phyloP scores from a whole-genome alignment of 30 jellyfish, hydroid and myxozoan species.

The Aurelia aurita region DNA sequence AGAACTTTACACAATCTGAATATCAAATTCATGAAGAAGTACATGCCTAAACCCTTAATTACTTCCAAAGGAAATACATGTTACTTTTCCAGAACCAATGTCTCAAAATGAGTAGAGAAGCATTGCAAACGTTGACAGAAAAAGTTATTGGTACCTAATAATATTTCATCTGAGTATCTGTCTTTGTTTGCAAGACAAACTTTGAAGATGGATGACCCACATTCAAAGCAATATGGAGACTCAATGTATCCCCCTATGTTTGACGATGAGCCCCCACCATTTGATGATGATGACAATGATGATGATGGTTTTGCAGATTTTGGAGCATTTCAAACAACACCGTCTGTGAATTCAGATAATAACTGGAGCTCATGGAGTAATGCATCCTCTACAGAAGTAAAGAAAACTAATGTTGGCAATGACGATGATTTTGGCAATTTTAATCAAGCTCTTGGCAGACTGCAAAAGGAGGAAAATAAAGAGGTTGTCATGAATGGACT shows the following conservation, averaged over 20 bases:
- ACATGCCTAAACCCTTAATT: too few species aligned
- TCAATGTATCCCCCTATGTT: slow-evolving; percentile 78
- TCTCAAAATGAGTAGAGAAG: too few species aligned
- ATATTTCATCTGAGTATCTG: too few species aligned
- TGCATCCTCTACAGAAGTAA: neutral
- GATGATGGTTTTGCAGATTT: slow-evolving; percentile 31
- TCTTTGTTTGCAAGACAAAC: neutral
- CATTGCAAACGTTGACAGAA: too few species aligned
- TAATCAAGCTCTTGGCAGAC: neutral
- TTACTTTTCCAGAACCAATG: too few species aligned
- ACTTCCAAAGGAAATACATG: too few species aligned
- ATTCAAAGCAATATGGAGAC: slow-evolving; percentile 46
- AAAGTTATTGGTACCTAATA: too few species aligned
- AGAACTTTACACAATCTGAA: too few species aligned
- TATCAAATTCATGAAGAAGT: too few species aligned
- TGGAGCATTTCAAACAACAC: slow-evolving; percentile 32
- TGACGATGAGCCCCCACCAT: slow-evolving; percentile 86
- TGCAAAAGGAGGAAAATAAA: neutral
- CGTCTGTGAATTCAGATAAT: neutral
- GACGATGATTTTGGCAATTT: neutral
- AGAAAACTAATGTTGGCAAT: neutral
- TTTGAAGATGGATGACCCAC: neutral
- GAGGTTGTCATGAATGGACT: too few species aligned
- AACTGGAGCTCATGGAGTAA: slow-evolving; percentile 61
- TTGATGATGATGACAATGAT: slow-evolving; percentile 70